Evolutionary conservation across 2,888 invertebrate genomes (phyloP).

Genomic region (Perdita meconis): DNA sequence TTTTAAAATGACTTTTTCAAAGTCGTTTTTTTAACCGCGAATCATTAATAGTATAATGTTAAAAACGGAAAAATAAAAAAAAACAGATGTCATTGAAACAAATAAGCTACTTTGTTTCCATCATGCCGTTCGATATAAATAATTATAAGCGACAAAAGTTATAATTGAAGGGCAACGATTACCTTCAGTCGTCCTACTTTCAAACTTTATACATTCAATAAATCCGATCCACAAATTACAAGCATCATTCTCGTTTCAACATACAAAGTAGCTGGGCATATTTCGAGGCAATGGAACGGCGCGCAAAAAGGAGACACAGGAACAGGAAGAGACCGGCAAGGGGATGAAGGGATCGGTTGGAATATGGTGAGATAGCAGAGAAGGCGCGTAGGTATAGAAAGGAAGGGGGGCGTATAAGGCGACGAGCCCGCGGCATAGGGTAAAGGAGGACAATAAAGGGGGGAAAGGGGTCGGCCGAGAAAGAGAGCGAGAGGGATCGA

Average conservation of each 20-base stretch:
- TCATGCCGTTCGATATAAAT: no score
- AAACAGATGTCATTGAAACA: no score
- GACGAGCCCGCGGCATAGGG: conserved; percentile 44
- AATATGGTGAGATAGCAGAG: conserved; percentile 74
- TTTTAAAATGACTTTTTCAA: no score
- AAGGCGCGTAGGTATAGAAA: conserved; percentile 61
- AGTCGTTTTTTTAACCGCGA: no score
- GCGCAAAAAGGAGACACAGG: conserved; percentile 42
- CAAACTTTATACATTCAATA: no score
- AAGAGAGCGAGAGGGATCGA: background rate
- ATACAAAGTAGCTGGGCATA: conserved; percentile 3
- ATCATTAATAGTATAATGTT: no score
- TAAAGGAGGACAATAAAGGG: conserved; percentile 58
- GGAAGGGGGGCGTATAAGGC: conserved; percentile 51
- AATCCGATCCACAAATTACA: no score
- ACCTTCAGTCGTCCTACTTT: no score
- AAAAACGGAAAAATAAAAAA: no score
- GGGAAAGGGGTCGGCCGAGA: conserved; percentile 7
- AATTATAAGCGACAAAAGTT: no score
- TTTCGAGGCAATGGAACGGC: background rate
- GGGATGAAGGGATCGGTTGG: conserved; percentile 73
- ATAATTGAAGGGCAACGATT: no score
- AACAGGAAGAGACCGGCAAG: conserved; percentile 65
- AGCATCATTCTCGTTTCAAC: background rate
- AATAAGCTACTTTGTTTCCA: no score